Evolutionary conservation across 2,888 invertebrate genomes (phyloP).

Genomic region (Mystacides longicornis): DNA sequence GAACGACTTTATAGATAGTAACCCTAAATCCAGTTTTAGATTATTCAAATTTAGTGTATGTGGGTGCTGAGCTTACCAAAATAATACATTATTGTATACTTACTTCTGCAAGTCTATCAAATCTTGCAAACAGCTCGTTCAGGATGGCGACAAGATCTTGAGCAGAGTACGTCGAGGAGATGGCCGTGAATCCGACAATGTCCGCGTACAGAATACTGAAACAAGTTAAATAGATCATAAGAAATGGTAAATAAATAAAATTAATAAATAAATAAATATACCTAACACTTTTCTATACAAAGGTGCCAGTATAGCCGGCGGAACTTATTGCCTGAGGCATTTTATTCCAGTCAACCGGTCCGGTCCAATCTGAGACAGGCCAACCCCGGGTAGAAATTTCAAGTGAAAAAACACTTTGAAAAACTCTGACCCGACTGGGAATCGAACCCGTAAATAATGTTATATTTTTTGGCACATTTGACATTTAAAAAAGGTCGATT

Average conservation of each 20-base stretch:
- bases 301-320: no score
- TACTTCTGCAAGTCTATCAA: slow-evolving; percentile 83
- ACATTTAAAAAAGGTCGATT: no score
- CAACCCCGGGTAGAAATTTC: no score
- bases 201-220: slow-evolving; percentile 92
- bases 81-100: slow-evolving; percentile 23
- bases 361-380: no score
- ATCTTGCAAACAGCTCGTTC: slow-evolving; percentile 91
- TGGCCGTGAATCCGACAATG: slow-evolving; percentile 96
- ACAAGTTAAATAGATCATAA: slow-evolving; percentile 20
- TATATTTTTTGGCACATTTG: no score
- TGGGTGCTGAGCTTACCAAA: not conserved
- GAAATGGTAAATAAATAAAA: no score
- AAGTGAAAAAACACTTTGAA: no score
- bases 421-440: no score
- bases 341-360: no score
- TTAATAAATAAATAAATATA: not conserved
- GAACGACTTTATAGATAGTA: not conserved
- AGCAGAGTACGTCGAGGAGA: slow-evolving; percentile 90
- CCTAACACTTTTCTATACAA: not conserved
- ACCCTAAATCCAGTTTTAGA: not conserved
- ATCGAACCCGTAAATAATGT: no score
- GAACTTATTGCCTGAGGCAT: no score
- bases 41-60: not conserved
- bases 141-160: slow-evolving; percentile 93